Evolutionary conservation across 2,888 invertebrate species (phyloP).

Genomic region (Hetaerina titia): DNA sequence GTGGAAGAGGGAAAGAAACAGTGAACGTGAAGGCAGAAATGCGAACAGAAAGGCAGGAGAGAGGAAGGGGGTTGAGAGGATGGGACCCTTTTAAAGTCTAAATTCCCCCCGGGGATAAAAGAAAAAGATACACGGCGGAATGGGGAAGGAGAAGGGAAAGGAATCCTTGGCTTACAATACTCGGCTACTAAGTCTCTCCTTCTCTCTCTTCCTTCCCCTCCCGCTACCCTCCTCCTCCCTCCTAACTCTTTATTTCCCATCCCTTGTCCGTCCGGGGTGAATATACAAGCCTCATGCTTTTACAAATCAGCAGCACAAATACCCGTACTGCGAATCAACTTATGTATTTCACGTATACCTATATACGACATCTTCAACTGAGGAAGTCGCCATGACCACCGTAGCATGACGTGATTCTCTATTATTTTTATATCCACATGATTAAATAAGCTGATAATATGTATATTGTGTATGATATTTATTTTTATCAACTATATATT

Average conservation of each 20-base stretch:
- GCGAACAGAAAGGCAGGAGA: not conserved
- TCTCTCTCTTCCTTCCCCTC: not conserved
- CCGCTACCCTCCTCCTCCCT: not conserved
- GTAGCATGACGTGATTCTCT: too few relatives aligned
- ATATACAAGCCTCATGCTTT: not conserved
- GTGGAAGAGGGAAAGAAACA: too few relatives aligned
- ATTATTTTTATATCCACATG: too few relatives aligned
- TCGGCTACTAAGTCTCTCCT: not conserved
- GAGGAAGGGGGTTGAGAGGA: not conserved
- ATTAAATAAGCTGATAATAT: too few relatives aligned
- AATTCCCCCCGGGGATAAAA: conserved; percentile 7
- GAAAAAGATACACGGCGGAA: not conserved
- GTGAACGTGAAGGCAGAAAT: not conserved
- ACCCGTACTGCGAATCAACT: too few relatives aligned
- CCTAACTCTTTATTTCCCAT: not conserved
- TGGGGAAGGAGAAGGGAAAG: not conserved
- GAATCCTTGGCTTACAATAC: not conserved
- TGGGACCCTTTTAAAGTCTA: conserved; percentile 8
- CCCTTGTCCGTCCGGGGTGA: not conserved
- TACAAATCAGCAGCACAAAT: too few relatives aligned
- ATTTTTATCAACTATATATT: too few relatives aligned
- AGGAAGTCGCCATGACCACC: too few relatives aligned
- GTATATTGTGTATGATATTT: too few relatives aligned
- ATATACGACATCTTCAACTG: too few relatives aligned
- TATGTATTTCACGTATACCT: too few relatives aligned